Evolutionary conservation across 2,113 vertebrate species (phyloP).

Genomic region (Anser cygnoides): DNA sequence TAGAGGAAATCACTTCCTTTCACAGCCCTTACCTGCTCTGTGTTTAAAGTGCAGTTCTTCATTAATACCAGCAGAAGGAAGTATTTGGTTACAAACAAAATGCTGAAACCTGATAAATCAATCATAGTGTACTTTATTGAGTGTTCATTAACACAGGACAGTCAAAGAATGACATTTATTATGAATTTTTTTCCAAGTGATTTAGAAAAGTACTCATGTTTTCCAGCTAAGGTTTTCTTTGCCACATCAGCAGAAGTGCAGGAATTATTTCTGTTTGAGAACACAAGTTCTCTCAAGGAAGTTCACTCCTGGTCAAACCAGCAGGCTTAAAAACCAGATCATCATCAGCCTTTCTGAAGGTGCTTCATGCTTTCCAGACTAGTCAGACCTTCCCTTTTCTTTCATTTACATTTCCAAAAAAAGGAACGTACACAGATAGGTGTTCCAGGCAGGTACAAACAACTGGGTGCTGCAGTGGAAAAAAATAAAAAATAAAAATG

Average conservation of each 20-base stretch:
- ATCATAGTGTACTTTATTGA: background rate
- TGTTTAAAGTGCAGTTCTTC: slow-evolving; percentile 16
- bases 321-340: background rate
- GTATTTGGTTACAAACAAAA: slow-evolving; percentile 13
- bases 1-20: background rate
- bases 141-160: background rate
- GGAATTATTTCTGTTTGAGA: background rate
- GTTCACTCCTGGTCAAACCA: background rate
- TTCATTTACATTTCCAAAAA: background rate
- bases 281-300: background rate
- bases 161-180: background rate
- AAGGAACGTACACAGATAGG: background rate
- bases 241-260: background rate
- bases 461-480: background rate
- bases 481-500: background rate
- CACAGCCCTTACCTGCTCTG: background rate
- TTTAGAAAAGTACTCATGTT: background rate
- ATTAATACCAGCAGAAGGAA: slow-evolving; percentile 50
- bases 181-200: background rate
- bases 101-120: slow-evolving; percentile 26
- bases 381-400: background rate
- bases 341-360: background rate
- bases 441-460: background rate
- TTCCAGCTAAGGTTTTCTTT: background rate
- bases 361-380: background rate